Evolutionary conservation across 2,888 invertebrate genomes (phyloP), one percentile per base, ranked within the genome.

Genomic region (Synergus laeviventris): DNA sequence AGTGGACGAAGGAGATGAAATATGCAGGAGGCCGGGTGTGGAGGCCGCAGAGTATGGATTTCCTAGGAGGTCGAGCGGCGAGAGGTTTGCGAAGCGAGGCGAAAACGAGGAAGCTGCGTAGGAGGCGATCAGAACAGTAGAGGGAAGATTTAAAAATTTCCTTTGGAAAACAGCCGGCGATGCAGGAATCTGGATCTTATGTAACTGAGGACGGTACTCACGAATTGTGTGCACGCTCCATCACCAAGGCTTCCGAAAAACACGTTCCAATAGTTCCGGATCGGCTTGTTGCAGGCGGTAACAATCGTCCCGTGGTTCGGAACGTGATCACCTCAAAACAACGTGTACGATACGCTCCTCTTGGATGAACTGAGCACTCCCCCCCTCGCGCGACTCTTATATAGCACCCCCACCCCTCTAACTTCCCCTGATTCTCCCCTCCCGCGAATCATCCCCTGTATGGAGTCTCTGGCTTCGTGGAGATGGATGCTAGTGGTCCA

Each of bases 331-430:
- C 75, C 81, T 83, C 82, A 82, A 81, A 82, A 84, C 87, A 84
- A 85, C 86, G 84, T 84, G 78, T 87, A 86, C 89, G 87, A 87
- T 85, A 89, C 90, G 90, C 88, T 90, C 83, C 87, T 89, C 89
- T 90, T 88, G 86, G 87, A 88, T 86, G 87, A 88, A 91, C 91
- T 91, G 90, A 90, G 85, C 88, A 88, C 87, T 91, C 90, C 90
- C 90, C 91, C 89, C 90, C 90, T 90, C 87, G 87, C 89, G 84
- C 81, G 81, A 81, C 81, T 78, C 83, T 88, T 87, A 87, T 91
- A 91, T 91, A 91, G 87, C 87, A 83, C 90, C 90, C 90, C 91
- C 90, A 90, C 90, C 89, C 90, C 89, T 89, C 85, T 81, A 78
- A 80, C 79, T 87, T 85, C 87, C 85, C 89, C 87, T 87, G 77